Evolutionary conservation across 2,888 invertebrate species (phyloP), one percentile per base, ranked within the genome.

Genomic region (Lithophane socia): DNA sequence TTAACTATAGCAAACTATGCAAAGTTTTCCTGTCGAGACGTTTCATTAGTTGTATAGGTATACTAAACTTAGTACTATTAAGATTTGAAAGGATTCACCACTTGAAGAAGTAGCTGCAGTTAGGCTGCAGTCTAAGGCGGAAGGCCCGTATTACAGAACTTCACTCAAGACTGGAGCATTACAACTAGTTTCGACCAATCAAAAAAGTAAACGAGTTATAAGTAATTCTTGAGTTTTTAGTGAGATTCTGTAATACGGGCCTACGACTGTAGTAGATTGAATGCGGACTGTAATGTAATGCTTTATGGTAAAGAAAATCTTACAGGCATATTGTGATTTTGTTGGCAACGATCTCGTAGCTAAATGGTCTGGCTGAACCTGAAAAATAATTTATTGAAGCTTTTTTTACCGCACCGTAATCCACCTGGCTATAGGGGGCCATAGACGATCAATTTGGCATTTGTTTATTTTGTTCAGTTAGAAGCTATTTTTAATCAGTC

Each of bases 391-490:
- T 37, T 37, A 37, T 37, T 37, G 37, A 37, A 37, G 21, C 13
- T 24, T 44, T 29, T 63, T 64, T 64, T 63, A 21, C 29, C 21
- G 21, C 21, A 64, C 8, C 4, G 8, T 7, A 24, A 18, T 37
- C 47, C 44, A 21, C 16, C 5, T 61, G 44, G 29, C 16, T 4
- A 13, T 7, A 12, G 7, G 29, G 52, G 3, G 7, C 12, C 29
- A 24, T 54, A 66, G 37, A 66, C 78, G 78, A 47, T 47, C 13
- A 77, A 77, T 37, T 18, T 37, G 4, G 18, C 0, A 49, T 49
- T 42, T 47, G n/a, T 47, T 18, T 18, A 44, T 52, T 70, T 67
- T 44, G 3, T 47, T 66, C 24, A 44, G n/a, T 5, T 42, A 8
- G 0, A 21, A n/a, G 16, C 16, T 16, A 24, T n/a, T 3, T 9